Evolutionary conservation across 2,888 invertebrate species (phyloP), one percentile per base, ranked within the genome.

Genomic region (Pristionchus fissidentatus): DNA sequence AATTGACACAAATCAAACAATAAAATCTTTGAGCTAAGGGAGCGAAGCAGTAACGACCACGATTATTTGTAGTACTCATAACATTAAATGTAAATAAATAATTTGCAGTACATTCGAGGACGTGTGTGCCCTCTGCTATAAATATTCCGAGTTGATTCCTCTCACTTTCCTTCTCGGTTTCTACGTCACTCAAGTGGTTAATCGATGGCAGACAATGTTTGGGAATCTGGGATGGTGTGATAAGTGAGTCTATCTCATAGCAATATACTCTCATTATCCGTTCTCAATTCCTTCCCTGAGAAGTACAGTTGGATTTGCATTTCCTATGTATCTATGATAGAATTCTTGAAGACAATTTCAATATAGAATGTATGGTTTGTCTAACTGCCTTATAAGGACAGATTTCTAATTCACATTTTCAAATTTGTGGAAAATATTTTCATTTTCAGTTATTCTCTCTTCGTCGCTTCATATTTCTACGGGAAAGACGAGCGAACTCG

Each of bases 191-290:
- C 81, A 82, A 66, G 81, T 82, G 52, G 66, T 82, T 13, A 82
- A 29, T 52, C 62, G 81, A 66, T 82, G 81, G 81, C 62, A 62
- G 66, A 49, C 66, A 10, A 62, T 82, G 66, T 82, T 82, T 38
- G 35, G 35, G 3, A 82, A 82, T 66, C 81, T 82, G 13, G 81
- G 81, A 82, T 82, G 81, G 81, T 82, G 81, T 43, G 81, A 82
- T 49, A 82, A 82, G 81, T 82, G 81, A 82, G 81, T 66, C 7
- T 22, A 7, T n/a, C 15, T 41, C 19, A 49, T 7, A 26, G 29
- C 3, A 43, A 32, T 55, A 7, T 75, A 29, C 5, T 26, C 49
- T 46, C n/a, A n/a, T 60, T 19, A 8, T 60, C 62, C 62, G 26
- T n/a, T n/a, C n/a, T n/a, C n/a, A n/a, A n/a, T n/a, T n/a, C 38